Base-by-base conservation (phyloP, 2,113 vertebrate genomes). In the Thalassoma bifasciatum region DNA sequence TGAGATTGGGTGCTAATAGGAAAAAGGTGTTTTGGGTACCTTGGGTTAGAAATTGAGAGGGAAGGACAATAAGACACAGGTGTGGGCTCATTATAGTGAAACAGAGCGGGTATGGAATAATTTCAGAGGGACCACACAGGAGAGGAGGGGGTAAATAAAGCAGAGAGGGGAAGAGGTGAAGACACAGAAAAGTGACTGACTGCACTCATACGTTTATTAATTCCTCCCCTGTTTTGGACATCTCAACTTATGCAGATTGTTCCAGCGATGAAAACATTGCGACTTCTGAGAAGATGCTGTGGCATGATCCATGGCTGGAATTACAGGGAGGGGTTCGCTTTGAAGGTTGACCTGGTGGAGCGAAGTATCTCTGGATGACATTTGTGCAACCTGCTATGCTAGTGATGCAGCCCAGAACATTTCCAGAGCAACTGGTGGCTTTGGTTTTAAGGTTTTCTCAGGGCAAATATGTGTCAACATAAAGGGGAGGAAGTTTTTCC, bases 1-100 rank as follows among this genome's bases (percentile, higher is more conserved):
- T 61, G 69, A 66, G 65, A 82, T 63, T 56, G 34, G 76, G 72
- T 22, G 66, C 16, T 93, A 91, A 92, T 92, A 77, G 70, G 75
- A 89, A 93, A 92, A 92, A 89, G 73, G 88, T 92, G 92, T 80
- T 75, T 66, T 82, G 77, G 79, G 81, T 68, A 79, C 23, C 66
- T 75, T 78, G 59, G 52, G 63, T 80, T 69, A 63, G 86, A 84
- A 90, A 89, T 54, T 1, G 85, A 83, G 82, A 82, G 62, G 80
- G 75, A 83, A 73, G 71, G 75, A 91, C 74, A 86, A 86, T 78
- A 88, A 82, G 72, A 42, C 30, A 52, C 86, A 86, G 88, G 84
- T 89, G 85, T 92, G 84, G 70, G 71, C 84, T 91, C 80, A 86
- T 89, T 88, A 91, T 49, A 59, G 78, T 71, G 83, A 89, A 84